Evolutionary conservation across 2,113 vertebrate species (phyloP).

Genomic region (Hippocampus guttulatus): DNA sequence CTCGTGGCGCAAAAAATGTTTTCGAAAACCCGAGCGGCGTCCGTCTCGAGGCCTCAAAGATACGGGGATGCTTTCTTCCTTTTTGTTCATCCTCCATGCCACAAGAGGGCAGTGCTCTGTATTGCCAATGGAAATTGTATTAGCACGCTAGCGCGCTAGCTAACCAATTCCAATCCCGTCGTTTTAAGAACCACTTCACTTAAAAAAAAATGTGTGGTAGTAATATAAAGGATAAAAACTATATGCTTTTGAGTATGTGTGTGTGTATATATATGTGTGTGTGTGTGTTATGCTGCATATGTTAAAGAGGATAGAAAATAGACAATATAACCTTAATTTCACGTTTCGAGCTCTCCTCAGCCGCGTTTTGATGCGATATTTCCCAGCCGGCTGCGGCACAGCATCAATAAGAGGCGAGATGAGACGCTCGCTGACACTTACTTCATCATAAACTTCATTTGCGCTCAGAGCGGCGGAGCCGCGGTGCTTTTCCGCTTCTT

Average conservation of each 20-base stretch:
- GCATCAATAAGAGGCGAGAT: slow-evolving; percentile 1
- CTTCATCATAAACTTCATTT: slow-evolving; percentile 4
- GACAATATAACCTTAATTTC: not conserved
- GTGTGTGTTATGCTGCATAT: not conserved
- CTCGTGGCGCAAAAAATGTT: not conserved
- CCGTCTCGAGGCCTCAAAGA: not conserved
- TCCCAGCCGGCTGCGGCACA: not conserved
- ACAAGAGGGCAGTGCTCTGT: not conserved
- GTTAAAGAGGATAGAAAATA: too few relatives aligned
- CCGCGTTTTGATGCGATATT: not conserved
- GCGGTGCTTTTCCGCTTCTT: not conserved
- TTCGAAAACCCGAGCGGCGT: not conserved
- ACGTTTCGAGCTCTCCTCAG: not conserved
- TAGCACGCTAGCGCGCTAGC: too few relatives aligned
- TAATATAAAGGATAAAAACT: too few relatives aligned
- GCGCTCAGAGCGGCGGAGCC: not conserved
- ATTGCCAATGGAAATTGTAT: too few relatives aligned
- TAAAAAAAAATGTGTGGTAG: too few relatives aligned
- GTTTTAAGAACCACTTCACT: too few relatives aligned
- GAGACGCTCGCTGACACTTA: not conserved
- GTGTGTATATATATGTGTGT: too few relatives aligned
- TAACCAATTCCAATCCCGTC: too few relatives aligned
- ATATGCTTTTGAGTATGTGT: too few relatives aligned
- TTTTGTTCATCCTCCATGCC: not conserved
- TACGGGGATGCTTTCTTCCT: not conserved